A percentile compares a stretch with the other conserved stretches of the same genome.
Evolutionary conservation across 2,797 vertebrate species (phyloP).

Genomic region (Micrastur ruficollis): DNA sequence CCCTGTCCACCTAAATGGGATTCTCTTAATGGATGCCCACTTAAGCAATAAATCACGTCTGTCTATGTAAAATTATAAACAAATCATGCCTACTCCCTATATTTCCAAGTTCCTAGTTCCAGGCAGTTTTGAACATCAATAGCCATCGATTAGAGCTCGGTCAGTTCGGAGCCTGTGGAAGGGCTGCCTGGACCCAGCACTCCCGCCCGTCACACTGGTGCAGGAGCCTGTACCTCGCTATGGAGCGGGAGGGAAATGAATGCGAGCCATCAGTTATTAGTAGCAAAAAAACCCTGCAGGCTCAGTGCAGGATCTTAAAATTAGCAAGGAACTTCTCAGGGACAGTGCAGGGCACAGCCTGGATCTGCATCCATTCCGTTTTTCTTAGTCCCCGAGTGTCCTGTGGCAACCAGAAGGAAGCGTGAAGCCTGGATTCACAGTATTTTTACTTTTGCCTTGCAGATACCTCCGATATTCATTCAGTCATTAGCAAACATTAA

Average conservation of each 20-base stretch:
- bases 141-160: accelerated
- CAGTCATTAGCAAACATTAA: neutral
- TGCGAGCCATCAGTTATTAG: neutral
- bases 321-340: neutral
- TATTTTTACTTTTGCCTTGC: neutral
- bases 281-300: neutral
- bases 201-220: neutral
- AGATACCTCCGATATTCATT: neutral
- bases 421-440: neutral
- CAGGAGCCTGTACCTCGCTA: neutral
- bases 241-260: neutral
- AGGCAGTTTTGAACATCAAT: neutral
- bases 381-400: accelerated
- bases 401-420: neutral
- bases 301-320: neutral
- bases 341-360: neutral
- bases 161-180: neutral
- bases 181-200: neutral
- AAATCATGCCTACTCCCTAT: neutral
- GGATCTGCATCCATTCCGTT: neutral
- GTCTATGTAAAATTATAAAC: neutral
- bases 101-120: neutral
- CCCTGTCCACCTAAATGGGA: neutral
- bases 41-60: neutral
- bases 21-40: neutral